Base-by-base conservation (phyloP, 2,888 invertebrate species). In the Eupithecia inturbata region DNA sequence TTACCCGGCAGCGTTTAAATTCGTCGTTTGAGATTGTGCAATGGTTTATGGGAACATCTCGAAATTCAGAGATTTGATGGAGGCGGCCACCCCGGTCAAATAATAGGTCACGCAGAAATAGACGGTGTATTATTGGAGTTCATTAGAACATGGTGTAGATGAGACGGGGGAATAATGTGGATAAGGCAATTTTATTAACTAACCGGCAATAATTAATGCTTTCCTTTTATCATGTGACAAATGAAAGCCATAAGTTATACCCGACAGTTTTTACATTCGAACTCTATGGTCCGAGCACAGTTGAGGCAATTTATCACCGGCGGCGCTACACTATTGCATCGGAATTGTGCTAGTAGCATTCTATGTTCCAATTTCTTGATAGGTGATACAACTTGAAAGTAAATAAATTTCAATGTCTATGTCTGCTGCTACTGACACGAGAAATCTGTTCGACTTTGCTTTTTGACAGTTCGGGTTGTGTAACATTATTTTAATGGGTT, bases 31-130 rank as follows among this genome's bases (percentile, higher is more conserved):
- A 80, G 82, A 84, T 92, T 90, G 89, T 89, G 92, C 87, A 91
- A 92, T 86, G 84, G 86, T 87, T 89, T 89, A 88, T 89, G 85
- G 84, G 82, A 82, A 87, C 90, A 90, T 88, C 85, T 86, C 84
- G 82, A 85, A 87, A 91, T 87, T 83, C 85, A 84, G 82, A 83
- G 79, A 82, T 84, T 83, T 86, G 84, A 86, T 84, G 83, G 83
- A 80, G 83, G 81, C 81, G 19, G 68, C 68, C 64, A 64, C 82
- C 82, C 84, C 87, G 87, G 87, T 87, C 84, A 87, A 82, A 89
- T 89, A 91, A 90, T 92, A 85, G 91, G 92, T 92, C 92, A 90
- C 79, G 79, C 87, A 85, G 86, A 91, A 92, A 92, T 92, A 92
- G 89, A 87, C 79, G 66, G 83, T 81, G 82, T 91, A 90, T 89